Percentiles rank a stretch among this genome's conserved stretches.
phyloP scores from a whole-genome alignment of 1,140 invertebrate species.

The Drosophila tristis region DNA sequence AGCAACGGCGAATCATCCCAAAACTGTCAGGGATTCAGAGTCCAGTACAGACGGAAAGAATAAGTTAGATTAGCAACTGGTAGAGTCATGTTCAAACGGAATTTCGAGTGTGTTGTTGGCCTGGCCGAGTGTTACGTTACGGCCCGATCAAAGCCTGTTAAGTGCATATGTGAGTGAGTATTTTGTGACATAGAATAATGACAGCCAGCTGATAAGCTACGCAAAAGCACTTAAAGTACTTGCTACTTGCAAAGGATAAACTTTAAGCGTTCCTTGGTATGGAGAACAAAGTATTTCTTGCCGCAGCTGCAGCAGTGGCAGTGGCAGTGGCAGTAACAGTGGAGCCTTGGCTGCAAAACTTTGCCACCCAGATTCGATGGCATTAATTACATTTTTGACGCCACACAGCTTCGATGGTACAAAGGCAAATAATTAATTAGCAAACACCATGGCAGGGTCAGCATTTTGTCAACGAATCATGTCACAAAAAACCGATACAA shows the following conservation, averaged over 20 bases:
- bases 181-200: not conserved
- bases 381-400: conserved; percentile 71
- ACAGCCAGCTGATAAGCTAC: too few relatives aligned
- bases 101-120: too few relatives aligned
- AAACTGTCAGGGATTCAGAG: too few relatives aligned
- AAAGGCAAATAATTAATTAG: conserved; percentile 72
- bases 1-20: not conserved
- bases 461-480: conserved; percentile 47
- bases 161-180: conserved; percentile 12
- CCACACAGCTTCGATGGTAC: conserved; percentile 49
- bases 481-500: conserved; percentile 12
- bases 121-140: conserved; percentile 25
- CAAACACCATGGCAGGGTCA: conserved; percentile 60
- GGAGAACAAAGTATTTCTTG: too few relatives aligned
- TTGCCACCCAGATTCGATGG: not conserved
- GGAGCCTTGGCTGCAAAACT: conserved; percentile 32
- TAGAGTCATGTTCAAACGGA: too few relatives aligned
- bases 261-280: too few relatives aligned
- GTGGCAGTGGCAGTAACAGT: not conserved
- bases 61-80: too few relatives aligned
- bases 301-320: too few relatives aligned
- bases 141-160: conserved; percentile 60
- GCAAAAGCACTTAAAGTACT: too few relatives aligned
- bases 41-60: too few relatives aligned
- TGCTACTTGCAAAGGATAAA: too few relatives aligned